phyloP scores from a whole-genome alignment of 2,113 vertebrate species.

The Petaurus breviceps region DNA sequence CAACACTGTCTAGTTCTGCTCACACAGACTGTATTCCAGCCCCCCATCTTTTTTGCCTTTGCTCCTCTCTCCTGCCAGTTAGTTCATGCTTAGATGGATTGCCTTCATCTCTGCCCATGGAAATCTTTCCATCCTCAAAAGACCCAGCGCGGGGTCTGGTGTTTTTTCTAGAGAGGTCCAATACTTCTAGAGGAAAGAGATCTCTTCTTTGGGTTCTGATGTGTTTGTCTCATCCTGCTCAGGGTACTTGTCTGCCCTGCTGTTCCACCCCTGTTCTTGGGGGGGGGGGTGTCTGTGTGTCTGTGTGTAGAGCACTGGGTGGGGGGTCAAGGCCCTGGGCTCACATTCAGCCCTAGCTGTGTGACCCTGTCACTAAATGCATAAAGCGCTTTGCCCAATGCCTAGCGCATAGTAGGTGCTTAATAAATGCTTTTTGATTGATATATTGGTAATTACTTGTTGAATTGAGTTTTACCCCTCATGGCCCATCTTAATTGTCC shows the following conservation, averaged over 20 bases:
- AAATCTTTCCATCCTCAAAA: not conserved
- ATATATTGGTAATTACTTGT: not conserved
- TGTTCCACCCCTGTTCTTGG: not conserved
- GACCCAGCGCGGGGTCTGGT: not conserved
- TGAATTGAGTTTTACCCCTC: not conserved
- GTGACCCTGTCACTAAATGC: not conserved
- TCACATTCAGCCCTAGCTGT: not conserved
- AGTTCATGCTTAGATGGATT: not conserved
- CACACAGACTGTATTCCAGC: not conserved
- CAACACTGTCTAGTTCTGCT: not conserved
- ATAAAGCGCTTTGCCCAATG: not conserved
- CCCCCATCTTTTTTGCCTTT: not conserved
- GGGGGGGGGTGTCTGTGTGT: too few relatives aligned
- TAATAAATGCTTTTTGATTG: not conserved
- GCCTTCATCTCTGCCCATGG: not conserved
- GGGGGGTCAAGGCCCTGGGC: not conserved
- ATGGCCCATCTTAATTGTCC: not conserved
- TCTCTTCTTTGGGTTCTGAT: not conserved
- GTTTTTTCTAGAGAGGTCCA: not conserved
- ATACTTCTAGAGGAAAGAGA: not conserved
- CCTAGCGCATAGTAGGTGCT: not conserved
- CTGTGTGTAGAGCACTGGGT: not conserved
- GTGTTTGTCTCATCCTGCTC: not conserved
- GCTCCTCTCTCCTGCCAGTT: not conserved
- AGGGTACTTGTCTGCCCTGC: not conserved